These are phyloP conservation scores for Goniozus legneri DNA, from an alignment of 1,140 invertebrate genomes.

Conservation along the genomic window DNA sequence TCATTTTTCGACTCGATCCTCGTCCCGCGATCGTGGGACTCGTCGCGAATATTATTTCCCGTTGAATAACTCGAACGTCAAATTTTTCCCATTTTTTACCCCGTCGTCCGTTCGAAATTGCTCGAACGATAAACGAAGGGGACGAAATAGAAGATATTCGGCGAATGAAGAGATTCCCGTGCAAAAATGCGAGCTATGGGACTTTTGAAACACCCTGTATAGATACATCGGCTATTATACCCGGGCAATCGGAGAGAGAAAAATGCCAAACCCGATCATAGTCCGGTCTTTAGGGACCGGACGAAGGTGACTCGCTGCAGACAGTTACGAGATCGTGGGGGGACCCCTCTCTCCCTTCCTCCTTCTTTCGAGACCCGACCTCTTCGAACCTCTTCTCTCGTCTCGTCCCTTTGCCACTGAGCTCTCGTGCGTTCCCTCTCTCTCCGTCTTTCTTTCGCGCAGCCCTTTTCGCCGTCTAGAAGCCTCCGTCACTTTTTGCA, in stretches of 20 bases:
- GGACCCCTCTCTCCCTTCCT: background rate
- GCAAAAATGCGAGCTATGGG: too few relatives aligned
- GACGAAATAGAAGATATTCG: too few relatives aligned
- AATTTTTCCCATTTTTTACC: too few relatives aligned
- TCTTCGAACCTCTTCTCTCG: background rate
- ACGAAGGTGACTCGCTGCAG: background rate
- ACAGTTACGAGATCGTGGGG: background rate
- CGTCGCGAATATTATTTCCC: too few relatives aligned
- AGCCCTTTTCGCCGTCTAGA: conserved; percentile 22
- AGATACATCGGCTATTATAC: background rate
- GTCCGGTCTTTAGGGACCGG: background rate
- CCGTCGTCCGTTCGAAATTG: too few relatives aligned
- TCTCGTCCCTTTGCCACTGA: conserved; percentile 8
- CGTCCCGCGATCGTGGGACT: too few relatives aligned
- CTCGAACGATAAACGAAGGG: too few relatives aligned
- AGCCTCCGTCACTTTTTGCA: conserved; percentile 39
- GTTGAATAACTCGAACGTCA: too few relatives aligned
- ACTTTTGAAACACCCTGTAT: too few relatives aligned
- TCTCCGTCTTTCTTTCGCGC: conserved; percentile 14
- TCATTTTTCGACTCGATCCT: too few relatives aligned
- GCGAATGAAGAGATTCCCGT: too few relatives aligned
- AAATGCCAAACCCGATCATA: background rate
- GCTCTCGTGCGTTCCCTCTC: background rate
- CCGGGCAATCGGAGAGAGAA: background rate
- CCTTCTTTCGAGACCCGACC: background rate